Base-by-base conservation (phyloP, 2,113 vertebrate species). In the Stigmatopora nigra region DNA sequence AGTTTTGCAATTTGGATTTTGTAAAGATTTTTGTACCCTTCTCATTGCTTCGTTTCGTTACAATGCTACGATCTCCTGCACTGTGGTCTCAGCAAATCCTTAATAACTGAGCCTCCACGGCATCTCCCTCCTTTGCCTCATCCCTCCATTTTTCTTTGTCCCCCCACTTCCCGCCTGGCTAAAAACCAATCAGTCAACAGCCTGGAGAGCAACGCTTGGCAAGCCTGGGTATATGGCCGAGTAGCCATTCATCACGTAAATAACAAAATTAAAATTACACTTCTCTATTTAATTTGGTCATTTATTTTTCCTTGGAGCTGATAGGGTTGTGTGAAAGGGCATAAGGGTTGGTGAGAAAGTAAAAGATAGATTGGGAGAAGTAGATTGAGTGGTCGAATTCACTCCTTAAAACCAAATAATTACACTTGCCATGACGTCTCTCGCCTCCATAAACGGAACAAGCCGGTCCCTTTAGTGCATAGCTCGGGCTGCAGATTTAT, bases 231-330 rank as follows among this genome's bases (percentile, higher is more conserved):
- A 38, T 82, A 64, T 64, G 75, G 78, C 84, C 71, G 70, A 87
- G 83, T 77, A 79, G 83, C 79, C 78, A 89, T 89, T 88, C 86
- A 89, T 89, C 90, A 89, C 77, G 82, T 85, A 89, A 89, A 90
- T 90, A 90, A 88, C 88, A 84, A 86, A 87, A 90, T 86, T 84
- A 85, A 88, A 90, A 91, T 87, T 85, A 88, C 86, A 88, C 84
- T 87, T 90, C 86, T 87, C 84, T 78, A 71, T 87, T 87, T 89
- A 89, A 89, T 88, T 87, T 78, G 85, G 84, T 82, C 84, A 85
- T 89, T 89, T 88, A 83, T 89, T 89, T 83, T 82, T 87, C 75
- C 70, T 61, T 71, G 64, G 74, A 70, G 63, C 67, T 68, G 46
- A 64, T 14, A 31, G 25, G 65, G 55, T 22, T 67, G 52, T 47